These are phyloP conservation scores for Trissolcus basalis DNA, from an alignment of 1,140 invertebrate species.

Conservation along the genomic window DNA sequence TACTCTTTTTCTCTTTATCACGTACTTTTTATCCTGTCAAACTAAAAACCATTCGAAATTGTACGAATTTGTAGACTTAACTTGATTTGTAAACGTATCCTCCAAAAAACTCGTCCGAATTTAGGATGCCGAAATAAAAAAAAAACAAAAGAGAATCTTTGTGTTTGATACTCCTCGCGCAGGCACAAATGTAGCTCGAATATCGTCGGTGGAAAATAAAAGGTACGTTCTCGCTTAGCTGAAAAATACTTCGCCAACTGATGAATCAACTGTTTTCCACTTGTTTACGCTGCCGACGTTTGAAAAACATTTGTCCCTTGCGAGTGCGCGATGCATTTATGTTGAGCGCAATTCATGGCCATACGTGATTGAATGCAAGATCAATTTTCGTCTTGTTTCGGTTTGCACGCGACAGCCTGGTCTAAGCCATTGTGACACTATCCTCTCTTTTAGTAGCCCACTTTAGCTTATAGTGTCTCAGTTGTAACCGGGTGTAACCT, in stretches of 20 bases:
- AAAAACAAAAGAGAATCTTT: too few species aligned
- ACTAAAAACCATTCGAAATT: conserved; percentile 55
- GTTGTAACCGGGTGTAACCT: conserved; percentile 46
- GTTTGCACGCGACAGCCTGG: conserved; percentile 56
- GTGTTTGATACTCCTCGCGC: too few species aligned
- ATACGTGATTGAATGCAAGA: conserved; percentile 27
- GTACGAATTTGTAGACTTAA: conserved; percentile 23
- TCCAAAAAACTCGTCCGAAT: conserved; percentile 64
- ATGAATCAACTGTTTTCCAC: too few species aligned
- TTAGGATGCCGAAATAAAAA: conserved; percentile 61
- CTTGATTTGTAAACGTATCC: too few species aligned
- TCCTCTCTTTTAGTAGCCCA: conserved; percentile 57
- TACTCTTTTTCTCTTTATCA: not conserved
- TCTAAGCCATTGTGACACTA: conserved; percentile 54
- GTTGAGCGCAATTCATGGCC: conserved; percentile 30
- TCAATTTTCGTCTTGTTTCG: conserved; percentile 40
- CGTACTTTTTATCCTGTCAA: conserved; percentile 41
- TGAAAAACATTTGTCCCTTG: conserved; percentile 33
- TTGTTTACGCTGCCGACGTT: conserved; percentile 4
- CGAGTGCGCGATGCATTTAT: conserved; percentile 27
- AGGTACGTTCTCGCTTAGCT: not conserved
- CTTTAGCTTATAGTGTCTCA: conserved; percentile 51
- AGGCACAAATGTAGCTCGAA: too few species aligned
- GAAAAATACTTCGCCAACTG: too few species aligned
- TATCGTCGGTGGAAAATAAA: not conserved